phyloP scores from a whole-genome alignment of 2,888 invertebrate genomes.

The Agrotis segetum region DNA sequence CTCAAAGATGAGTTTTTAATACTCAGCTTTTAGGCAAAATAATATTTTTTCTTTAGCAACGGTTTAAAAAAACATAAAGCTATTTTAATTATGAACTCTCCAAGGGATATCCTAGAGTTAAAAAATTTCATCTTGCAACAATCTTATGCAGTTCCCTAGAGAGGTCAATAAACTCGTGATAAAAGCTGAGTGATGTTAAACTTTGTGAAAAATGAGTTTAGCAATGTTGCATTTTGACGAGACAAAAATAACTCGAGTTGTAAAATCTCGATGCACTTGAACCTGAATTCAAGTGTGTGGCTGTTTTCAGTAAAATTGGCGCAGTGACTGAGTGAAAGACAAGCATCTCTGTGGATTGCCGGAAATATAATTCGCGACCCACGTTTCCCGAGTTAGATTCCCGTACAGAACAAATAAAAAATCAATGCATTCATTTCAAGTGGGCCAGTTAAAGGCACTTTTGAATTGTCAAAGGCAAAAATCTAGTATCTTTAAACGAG shows the following conservation, averaged over 20 bases:
- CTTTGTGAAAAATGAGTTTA: not conserved
- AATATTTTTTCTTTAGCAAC: not conserved
- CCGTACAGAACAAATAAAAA: too few relatives aligned
- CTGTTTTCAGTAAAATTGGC: too few relatives aligned
- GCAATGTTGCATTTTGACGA: not conserved
- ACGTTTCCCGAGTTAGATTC: too few relatives aligned
- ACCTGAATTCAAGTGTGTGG: too few relatives aligned
- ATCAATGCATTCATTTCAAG: too few relatives aligned
- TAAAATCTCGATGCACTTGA: too few relatives aligned
- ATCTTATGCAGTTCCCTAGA: constrained; percentile 21
- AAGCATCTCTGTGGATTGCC: too few relatives aligned
- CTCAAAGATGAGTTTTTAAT: constrained; percentile 12
- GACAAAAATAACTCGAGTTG: not conserved
- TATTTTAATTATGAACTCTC: constrained; percentile 18
- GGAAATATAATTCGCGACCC: too few relatives aligned
- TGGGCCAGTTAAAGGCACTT: too few relatives aligned
- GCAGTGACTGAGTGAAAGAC: too few relatives aligned
- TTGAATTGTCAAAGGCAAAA: too few relatives aligned
- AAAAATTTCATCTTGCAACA: constrained; percentile 9
- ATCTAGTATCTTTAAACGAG: too few relatives aligned
- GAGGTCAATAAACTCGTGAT: constrained; percentile 18
- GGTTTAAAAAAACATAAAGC: not conserved
- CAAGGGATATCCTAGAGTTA: constrained; percentile 6
- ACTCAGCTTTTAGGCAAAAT: not conserved
- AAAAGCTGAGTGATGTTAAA: constrained; percentile 12